These are phyloP conservation scores for Rhyacophila brunnea DNA, from an alignment of 1,140 invertebrate genomes.

Conservation along the genomic window DNA sequence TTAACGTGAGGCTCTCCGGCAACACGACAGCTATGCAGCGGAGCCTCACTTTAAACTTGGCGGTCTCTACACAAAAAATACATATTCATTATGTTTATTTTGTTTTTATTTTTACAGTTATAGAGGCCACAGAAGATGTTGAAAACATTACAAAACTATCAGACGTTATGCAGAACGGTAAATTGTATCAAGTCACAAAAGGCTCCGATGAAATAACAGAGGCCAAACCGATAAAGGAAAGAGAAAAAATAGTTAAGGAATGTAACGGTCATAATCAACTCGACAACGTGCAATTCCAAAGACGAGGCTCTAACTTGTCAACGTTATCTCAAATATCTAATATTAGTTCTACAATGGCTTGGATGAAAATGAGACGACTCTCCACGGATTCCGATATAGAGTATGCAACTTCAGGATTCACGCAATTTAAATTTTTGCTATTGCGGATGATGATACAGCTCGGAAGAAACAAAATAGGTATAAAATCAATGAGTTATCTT, in stretches of 20 bases:
- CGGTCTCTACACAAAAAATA: no score
- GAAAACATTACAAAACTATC: slow-evolving; percentile 44
- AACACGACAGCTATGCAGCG: no score
- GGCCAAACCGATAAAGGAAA: slow-evolving; percentile 35
- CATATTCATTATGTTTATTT: no score
- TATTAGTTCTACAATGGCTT: slow-evolving; percentile 30
- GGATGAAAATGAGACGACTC: slow-evolving; percentile 26
- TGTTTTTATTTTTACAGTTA: slow-evolving; percentile 45
- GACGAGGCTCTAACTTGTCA: slow-evolving; percentile 29
- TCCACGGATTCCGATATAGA: slow-evolving; percentile 29
- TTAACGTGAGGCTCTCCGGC: no score
- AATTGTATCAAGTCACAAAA: slow-evolving; percentile 42
- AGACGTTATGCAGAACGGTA: slow-evolving; percentile 48
- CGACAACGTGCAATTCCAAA: slow-evolving; percentile 36
- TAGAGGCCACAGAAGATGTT: slow-evolving; percentile 52
- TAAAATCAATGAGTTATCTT: no score
- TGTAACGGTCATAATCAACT: slow-evolving; percentile 33
- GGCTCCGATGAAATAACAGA: slow-evolving; percentile 15
- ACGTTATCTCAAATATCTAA: slow-evolving; percentile 25
- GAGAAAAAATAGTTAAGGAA: slow-evolving; percentile 39
- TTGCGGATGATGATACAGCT: slow-evolving; percentile 42
- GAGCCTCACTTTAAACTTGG: no score
- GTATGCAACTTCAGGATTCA: slow-evolving; percentile 39
- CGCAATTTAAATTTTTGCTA: slow-evolving; percentile 42
- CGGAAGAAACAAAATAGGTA: slow-evolving; percentile 39